A percentile compares a stretch with the other conserved stretches of the same genome.
Conservation (phyloP, 2,797 vertebrate species). For the Chrysocyon brachyurus region DNA sequence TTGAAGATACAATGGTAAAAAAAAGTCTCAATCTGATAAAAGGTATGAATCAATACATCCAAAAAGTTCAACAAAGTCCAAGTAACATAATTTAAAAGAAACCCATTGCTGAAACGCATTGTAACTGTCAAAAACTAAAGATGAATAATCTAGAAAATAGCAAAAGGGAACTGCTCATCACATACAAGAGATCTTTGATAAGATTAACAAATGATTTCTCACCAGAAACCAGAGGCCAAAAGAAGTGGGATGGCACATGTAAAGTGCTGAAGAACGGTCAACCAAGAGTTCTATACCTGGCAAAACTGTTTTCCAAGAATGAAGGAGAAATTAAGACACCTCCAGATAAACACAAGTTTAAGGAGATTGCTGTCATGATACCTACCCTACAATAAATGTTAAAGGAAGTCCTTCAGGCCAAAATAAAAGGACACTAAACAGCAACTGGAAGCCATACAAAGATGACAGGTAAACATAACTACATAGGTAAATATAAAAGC, state of each 20-base stretch:
- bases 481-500: not conserved
- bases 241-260: not conserved
- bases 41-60: not conserved
- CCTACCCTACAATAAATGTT: not conserved
- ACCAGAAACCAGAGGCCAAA: not conserved
- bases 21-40: not conserved
- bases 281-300: not conserved
- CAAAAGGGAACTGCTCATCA: not conserved
- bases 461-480: not conserved
- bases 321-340: not conserved
- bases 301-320: conserved; percentile 19
- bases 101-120: not conserved
- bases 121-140: not conserved
- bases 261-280: not conserved
- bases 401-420: not conserved
- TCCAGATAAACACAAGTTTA: not conserved
- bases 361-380: not conserved
- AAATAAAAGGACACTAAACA: not conserved
- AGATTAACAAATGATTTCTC: not conserved
- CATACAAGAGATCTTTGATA: not conserved
- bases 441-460: not conserved
- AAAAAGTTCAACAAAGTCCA: not conserved
- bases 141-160: not conserved
- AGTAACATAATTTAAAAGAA: not conserved
- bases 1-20: not conserved